Base-by-base conservation (phyloP, 1,140 invertebrate species). In the Drosophila punjabiensis region DNA sequence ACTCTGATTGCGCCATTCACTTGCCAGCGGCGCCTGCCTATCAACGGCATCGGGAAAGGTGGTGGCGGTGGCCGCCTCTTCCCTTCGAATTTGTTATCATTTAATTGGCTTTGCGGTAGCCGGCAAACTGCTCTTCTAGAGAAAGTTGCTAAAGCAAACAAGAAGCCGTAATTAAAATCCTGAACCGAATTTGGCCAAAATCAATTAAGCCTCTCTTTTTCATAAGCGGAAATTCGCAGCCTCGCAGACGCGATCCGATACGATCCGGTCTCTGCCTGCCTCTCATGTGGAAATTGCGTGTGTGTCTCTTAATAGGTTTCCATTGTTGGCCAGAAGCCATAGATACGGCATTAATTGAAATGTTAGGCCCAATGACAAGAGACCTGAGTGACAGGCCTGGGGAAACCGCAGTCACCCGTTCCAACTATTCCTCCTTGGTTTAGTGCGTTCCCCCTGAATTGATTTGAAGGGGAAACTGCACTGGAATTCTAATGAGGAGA, bases 51-150 rank as follows among this genome's bases (percentile, higher is more conserved):
- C 84, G 70, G 43, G 47, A 69, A 47, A 50, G 67, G 56, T 43
- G 24, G 52, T 60, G 48, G 28, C 56, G 62, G 50, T 43, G 47
- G 33, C 61, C 59, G 68, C 55, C 68, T 20, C 45, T 50, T 67
- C 52, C 60, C 65, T 52, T 83, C 75, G 64, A 88, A 88, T 88
- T 83, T 80, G 71, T 88, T 87, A 87, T 87, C 83, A 87, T 88
- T 87, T 87, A 87, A 87, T 87, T 87, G 84, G 82, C 84, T 88
- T 65, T 76, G 59, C 81, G 55, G 82, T 77, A 83, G 81, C 81
- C 79, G 81, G 81, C 67, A 67, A 82, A 76, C 60, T 62, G 43
- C 39, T 50, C 62, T 37, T 50, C 64, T 64, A 76, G 80, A 77
- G 83, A 87, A 87, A 87, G 83, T 88, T 69, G 39, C 63, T 33